Conservation (phyloP, 64 coral and sea anemone species). For the Montipora foliosa region DNA sequence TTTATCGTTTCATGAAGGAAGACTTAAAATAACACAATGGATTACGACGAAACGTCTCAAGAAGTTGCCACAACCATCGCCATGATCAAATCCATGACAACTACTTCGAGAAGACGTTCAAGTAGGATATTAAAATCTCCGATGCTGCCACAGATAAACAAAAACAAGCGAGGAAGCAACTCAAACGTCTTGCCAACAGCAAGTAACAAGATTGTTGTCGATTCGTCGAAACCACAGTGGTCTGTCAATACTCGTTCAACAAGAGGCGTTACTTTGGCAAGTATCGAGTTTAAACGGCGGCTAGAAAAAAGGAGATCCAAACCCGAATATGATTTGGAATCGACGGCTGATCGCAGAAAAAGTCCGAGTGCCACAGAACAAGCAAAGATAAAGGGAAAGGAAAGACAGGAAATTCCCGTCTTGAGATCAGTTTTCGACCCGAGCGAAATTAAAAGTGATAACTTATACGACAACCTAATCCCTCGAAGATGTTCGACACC, state of each 20-base stretch:
- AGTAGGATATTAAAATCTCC: neutral
- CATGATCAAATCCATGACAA: constrained; percentile 50
- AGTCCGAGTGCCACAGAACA: neutral
- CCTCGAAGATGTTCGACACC: neutral
- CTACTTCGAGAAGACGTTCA: neutral
- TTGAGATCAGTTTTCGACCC: neutral
- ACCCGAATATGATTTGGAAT: neutral
- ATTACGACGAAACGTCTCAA: constrained; percentile 22
- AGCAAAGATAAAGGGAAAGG: neutral
- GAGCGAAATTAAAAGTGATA: neutral
- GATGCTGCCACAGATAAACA: neutral
- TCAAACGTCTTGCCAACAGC: neutral
- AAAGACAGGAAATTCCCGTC: neutral
- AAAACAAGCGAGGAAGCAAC: neutral
- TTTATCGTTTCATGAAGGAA: neutral
- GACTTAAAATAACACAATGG: neutral
- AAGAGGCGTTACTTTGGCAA: constrained; percentile 37
- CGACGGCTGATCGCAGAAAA: neutral
- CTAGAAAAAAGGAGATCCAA: constrained; percentile 10
- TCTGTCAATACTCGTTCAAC: neutral
- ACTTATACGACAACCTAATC: too few relatives aligned
- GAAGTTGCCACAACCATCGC: constrained; percentile 27
- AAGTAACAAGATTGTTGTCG: neutral
- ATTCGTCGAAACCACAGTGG: neutral
- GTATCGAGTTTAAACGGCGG: constrained; percentile 27